Conservation (phyloP, 2,888 invertebrate species). For the Physocephala rufipes region DNA sequence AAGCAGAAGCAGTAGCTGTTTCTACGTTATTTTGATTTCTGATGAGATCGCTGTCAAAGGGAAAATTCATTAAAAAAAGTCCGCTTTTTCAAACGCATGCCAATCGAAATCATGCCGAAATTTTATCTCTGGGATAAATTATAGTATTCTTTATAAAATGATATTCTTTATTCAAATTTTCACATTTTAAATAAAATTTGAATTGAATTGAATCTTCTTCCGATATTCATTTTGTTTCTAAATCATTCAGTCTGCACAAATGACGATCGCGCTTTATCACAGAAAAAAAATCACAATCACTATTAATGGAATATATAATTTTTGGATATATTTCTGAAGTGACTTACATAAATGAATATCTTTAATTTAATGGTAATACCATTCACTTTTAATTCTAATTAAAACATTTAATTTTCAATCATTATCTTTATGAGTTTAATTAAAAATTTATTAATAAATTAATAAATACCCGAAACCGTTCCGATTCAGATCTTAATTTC, state of each 20-base stretch:
- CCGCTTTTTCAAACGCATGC: slow-evolving; percentile 23
- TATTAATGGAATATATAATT: background rate
- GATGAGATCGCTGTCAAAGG: slow-evolving; percentile 26
- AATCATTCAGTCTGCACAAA: slow-evolving; percentile 9
- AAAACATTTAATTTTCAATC: slow-evolving; percentile 32
- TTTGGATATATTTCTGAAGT: background rate
- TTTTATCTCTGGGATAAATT: slow-evolving; percentile 30
- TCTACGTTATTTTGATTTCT: slow-evolving; percentile 20
- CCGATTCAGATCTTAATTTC: slow-evolving; percentile 44
- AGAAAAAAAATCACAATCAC: background rate
- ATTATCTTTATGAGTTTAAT: slow-evolving; percentile 34
- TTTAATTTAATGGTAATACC: slow-evolving; percentile 2
- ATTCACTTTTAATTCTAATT: slow-evolving; percentile 15
- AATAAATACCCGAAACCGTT: slow-evolving; percentile 42
- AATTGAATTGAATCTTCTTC: too few species aligned
- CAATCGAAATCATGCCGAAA: slow-evolving; percentile 19
- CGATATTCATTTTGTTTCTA: too few species aligned
- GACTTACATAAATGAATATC: slow-evolving; percentile 30
- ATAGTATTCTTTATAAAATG: slow-evolving; percentile 18
- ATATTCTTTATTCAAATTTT: background rate
- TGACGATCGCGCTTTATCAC: background rate
- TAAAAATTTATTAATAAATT: slow-evolving; percentile 32
- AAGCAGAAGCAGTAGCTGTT: slow-evolving; percentile 27
- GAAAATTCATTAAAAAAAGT: background rate
- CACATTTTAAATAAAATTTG: background rate